phyloP scores from a whole-genome alignment of 2,113 vertebrate genomes.

The Myrmecobius fasciatus region DNA sequence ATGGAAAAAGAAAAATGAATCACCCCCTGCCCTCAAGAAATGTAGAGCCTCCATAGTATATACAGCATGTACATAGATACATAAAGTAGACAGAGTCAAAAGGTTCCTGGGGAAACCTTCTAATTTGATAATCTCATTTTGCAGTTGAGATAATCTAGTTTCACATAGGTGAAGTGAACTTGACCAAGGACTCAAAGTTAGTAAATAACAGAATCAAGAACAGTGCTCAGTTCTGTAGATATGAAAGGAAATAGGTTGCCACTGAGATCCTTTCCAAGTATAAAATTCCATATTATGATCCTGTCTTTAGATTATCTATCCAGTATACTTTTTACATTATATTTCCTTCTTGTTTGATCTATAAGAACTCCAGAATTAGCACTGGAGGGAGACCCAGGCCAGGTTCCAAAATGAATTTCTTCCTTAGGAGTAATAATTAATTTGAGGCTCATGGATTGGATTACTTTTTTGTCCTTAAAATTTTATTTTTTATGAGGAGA shows the following conservation, averaged over 20 bases:
- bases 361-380: not conserved
- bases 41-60: not conserved
- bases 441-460: not conserved
- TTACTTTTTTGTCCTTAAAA: not conserved
- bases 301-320: not conserved
- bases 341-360: not conserved
- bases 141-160: not conserved
- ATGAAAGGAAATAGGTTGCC: not conserved
- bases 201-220: not conserved
- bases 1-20: not conserved
- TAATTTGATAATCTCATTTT: not conserved
- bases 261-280: not conserved
- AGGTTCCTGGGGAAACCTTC: not conserved
- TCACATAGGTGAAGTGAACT: not conserved
- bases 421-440: not conserved
- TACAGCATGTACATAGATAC: not conserved
- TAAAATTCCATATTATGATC: not conserved
- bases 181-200: not conserved
- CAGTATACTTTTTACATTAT: not conserved
- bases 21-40: not conserved
- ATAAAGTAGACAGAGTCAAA: not conserved
- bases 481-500: not conserved
- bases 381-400: no score
- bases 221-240: not conserved
- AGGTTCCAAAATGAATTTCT: not conserved